Percentiles rank a stretch among this genome's conserved stretches.
Evolutionary conservation across 2,888 invertebrate genomes (phyloP).

Genomic region (Gnatocerus cornutus): DNA sequence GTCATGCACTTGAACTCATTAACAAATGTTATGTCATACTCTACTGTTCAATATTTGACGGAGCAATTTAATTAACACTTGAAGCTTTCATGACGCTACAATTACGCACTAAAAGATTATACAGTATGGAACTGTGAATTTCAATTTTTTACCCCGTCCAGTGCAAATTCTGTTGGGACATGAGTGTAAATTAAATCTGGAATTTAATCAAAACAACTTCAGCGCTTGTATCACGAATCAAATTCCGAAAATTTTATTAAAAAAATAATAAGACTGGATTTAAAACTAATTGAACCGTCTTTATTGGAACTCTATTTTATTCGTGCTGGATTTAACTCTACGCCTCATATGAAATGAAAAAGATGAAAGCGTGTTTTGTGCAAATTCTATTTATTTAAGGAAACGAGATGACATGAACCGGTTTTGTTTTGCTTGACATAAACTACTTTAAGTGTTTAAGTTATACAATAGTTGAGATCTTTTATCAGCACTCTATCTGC

Average conservation of each 20-base stretch:
- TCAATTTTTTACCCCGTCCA: background rate
- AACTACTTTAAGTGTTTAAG: background rate
- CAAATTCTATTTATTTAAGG: background rate
- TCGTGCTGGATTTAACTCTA: too few relatives aligned
- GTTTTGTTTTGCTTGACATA: background rate
- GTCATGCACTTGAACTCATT: conserved; percentile 27
- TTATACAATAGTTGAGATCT: conserved; percentile 11
- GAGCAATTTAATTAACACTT: conserved; percentile 20
- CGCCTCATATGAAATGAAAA: too few relatives aligned
- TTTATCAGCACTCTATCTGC: conserved; percentile 11
- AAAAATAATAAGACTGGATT: conserved; percentile 3
- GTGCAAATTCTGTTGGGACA: background rate
- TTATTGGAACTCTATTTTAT: too few relatives aligned
- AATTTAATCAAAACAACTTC: conserved; percentile 22
- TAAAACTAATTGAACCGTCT: too few relatives aligned
- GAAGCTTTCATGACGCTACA: background rate
- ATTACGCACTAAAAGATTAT: background rate
- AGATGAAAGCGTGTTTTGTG: background rate
- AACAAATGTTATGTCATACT: conserved; percentile 12
- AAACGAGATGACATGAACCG: background rate
- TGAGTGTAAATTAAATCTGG: conserved; percentile 23
- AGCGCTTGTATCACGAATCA: background rate
- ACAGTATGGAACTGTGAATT: background rate
- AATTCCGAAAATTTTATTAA: conserved; percentile 17
- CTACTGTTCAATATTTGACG: conserved; percentile 22